Evolutionary conservation across 1,140 invertebrate genomes (phyloP), one percentile per base, ranked within the genome.

Genomic region (Philopotamus ludificatus): DNA sequence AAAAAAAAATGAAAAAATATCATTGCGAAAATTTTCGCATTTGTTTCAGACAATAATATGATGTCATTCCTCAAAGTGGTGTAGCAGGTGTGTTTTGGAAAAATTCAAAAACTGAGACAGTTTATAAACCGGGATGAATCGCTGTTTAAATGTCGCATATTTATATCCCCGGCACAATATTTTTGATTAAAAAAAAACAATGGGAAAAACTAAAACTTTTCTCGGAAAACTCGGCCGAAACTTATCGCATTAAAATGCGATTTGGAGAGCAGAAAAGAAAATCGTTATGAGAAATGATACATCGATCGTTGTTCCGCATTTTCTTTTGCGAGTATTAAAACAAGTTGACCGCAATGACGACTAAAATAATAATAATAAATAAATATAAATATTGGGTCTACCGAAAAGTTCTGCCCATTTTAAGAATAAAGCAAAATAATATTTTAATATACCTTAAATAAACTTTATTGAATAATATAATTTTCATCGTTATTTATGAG

Each of bases 161-260:
- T 49, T 49, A 49, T 49, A 21, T 49, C 22, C 3, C 15, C 16
- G 10, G n/a, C 10, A 49, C 47, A 49, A 49, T 49, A 49, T 49
- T 49, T 49, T 21, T 49, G 47, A 49, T 49, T 49, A 49, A 49
- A 49, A 49, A 21, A 34, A 34, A 34, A 34, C 28, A 34, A 34
- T 34, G 28, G 28, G 28, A 12, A 34, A 34, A 34, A 34, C 28
- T 34, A 34, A 34, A 34, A 12, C n/a, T 34, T 34, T 34, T 34
- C 28, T 12, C 12, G 28, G 28, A 34, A 34, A 12, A 12, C 28
- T 12, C 28, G 12, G 28, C 28, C 28, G 4, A 34, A 34, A 34
- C 28, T 34, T 34, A 34, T 7, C 4, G 28, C 28, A 34, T 34
- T 34, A 34, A 7, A n/a, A 34, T 34, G 4, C 28, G 28, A 12